These are phyloP conservation scores for Leuctra nigra DNA, from an alignment of 2,888 invertebrate genomes.

Conservation along the genomic window DNA sequence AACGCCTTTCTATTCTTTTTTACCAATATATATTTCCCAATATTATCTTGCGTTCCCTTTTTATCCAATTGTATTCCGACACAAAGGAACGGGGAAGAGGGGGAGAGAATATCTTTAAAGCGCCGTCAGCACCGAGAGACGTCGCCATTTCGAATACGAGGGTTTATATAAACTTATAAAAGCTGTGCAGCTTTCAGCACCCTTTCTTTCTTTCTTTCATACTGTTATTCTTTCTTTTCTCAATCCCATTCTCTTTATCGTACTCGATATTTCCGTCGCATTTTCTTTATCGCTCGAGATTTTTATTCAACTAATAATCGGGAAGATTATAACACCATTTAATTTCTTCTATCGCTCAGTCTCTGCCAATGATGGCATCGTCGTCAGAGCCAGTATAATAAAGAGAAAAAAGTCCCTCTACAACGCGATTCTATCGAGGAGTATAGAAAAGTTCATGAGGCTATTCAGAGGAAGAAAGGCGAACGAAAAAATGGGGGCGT, in stretches of 20 bases:
- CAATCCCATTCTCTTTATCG: not conserved
- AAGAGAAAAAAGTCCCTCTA: too few species aligned
- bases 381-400: too few species aligned
- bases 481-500: too few species aligned
- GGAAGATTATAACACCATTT: conserved; percentile 6
- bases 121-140: conserved; percentile 15
- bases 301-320: conserved; percentile 11
- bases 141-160: conserved; percentile 18
- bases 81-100: conserved; percentile 5
- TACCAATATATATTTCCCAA: conserved; percentile 14
- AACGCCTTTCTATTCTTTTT: conserved; percentile 6
- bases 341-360: not conserved
- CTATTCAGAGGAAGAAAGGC: too few species aligned
- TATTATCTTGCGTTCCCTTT: conserved; percentile 13
- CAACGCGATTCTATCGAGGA: too few species aligned
- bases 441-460: too few species aligned
- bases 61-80: conserved; percentile 16
- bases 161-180: conserved; percentile 20
- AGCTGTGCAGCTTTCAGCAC: not conserved
- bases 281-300: not conserved
- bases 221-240: not conserved
- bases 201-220: not conserved
- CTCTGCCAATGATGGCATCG: too few species aligned
- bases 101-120: not conserved
- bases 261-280: not conserved